Percentiles rank a stretch among this genome's conserved stretches.
Conservation (phyloP, 2,113 vertebrate species). For the Erpornis zantholeuca region DNA sequence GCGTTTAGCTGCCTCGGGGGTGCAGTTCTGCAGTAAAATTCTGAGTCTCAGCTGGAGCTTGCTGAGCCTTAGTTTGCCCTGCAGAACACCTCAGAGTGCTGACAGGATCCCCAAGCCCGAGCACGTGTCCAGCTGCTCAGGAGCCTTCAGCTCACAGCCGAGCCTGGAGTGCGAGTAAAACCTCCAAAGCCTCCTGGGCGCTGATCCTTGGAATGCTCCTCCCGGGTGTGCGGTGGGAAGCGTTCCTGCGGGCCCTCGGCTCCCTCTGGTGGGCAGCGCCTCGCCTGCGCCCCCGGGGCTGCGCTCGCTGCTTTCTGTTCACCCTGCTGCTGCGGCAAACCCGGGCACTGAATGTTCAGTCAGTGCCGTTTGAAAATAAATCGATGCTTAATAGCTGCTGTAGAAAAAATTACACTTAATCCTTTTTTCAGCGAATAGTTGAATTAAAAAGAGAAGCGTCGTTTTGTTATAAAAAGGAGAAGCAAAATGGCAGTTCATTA, state of each 20-base stretch:
- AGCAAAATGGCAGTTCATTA: neutral
- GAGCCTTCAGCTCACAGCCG: neutral
- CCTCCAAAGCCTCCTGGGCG: neutral
- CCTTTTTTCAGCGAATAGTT: neutral
- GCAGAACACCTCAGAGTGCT: neutral
- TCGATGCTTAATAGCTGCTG: neutral
- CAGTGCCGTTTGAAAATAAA: neutral
- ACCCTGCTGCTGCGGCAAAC: neutral
- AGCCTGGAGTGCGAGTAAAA: neutral
- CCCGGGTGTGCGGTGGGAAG: rapidly evolving
- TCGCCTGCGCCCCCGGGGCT: neutral
- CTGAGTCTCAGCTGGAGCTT: rapidly evolving
- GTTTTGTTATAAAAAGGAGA: neutral
- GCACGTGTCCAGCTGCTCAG: neutral
- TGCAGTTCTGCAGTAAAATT: neutral
- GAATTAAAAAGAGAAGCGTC: neutral
- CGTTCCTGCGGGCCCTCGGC: neutral
- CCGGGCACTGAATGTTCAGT: too few relatives aligned
- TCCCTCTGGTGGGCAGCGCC: neutral
- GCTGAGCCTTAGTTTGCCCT: neutral
- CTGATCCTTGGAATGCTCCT: neutral
- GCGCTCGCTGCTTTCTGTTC: neutral
- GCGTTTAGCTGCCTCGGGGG: neutral
- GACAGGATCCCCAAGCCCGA: neutral
- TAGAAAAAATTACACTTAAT: neutral